phyloP scores from a whole-genome alignment of 2,888 invertebrate species.

The Ferrisia virgata region DNA sequence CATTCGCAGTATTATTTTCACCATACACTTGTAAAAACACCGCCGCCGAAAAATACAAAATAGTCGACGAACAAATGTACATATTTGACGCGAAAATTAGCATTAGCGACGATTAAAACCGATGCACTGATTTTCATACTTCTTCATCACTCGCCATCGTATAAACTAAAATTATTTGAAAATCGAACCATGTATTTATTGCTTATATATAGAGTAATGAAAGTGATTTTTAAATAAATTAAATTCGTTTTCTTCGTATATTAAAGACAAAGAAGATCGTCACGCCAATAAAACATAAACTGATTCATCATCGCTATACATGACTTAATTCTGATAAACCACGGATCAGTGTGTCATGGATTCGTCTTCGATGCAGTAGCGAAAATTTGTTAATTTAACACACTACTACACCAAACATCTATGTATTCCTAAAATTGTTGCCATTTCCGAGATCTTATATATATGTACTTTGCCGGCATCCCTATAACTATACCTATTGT shows the following conservation, averaged over 20 bases:
- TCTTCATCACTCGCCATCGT: not conserved
- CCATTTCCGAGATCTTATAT: not conserved
- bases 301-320: conserved; percentile 42
- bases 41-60: conserved; percentile 17
- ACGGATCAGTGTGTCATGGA: conserved; percentile 1
- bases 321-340: conserved; percentile 41
- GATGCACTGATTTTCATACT: conserved; percentile 19
- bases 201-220: conserved; percentile 31
- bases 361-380: not conserved
- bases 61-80: not conserved
- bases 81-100: conserved; percentile 23
- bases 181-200: not conserved
- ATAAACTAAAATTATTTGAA: conserved; percentile 32
- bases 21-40: conserved; percentile 8
- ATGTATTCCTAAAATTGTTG: not conserved
- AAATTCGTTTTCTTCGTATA: conserved; percentile 17
- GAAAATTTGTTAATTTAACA: not conserved
- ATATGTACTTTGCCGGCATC: no score
- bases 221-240: conserved; percentile 42
- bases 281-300: conserved; percentile 40
- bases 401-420: not conserved
- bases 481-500: no score
- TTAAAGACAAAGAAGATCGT: conserved; percentile 37
- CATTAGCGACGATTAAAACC: not conserved
- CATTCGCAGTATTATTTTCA: not conserved